Conservation (phyloP, 2,888 invertebrate genomes). For the Tipula unca region DNA sequence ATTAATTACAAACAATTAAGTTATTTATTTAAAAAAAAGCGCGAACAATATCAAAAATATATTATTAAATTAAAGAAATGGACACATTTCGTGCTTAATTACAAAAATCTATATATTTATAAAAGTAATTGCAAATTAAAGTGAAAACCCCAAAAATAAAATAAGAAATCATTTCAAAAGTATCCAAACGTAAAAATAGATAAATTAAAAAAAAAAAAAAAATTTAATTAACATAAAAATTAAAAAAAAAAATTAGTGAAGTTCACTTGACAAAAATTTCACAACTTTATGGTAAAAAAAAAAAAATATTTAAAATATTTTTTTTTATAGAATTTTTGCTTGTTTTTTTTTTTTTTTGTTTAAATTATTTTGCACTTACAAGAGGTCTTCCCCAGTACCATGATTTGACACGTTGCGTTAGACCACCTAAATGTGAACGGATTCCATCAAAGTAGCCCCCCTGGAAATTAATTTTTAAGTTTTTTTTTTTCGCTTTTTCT, state of each 20-base stretch:
- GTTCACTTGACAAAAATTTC: not conserved
- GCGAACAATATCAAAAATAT: not conserved
- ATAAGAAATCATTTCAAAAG: not conserved
- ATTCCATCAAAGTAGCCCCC: constrained; percentile 88
- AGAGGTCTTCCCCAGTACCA: constrained; percentile 97
- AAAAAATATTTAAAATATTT: not conserved
- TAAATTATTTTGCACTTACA: constrained; percentile 60
- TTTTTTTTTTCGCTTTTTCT: constrained; percentile 19
- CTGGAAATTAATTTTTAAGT: constrained; percentile 46
- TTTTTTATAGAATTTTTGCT: constrained; percentile 17
- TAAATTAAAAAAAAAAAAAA: not conserved
- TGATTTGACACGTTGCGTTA: constrained; percentile 94
- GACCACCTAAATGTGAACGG: constrained; percentile 90
- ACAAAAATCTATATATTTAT: not conserved
- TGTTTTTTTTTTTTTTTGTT: constrained; percentile 19
- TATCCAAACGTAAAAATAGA: not conserved
- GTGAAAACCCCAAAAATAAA: not conserved
- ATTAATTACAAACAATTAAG: not conserved
- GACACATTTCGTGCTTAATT: constrained; percentile 16
- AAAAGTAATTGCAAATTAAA: not conserved
- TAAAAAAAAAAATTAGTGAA: constrained; percentile 21
- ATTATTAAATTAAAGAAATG: not conserved
- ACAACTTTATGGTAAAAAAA: constrained; percentile 17
- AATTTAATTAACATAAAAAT: not conserved
- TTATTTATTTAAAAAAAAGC: not conserved